Base-by-base conservation (phyloP, 2,113 vertebrate species). In the Sapayoa aenigma region DNA sequence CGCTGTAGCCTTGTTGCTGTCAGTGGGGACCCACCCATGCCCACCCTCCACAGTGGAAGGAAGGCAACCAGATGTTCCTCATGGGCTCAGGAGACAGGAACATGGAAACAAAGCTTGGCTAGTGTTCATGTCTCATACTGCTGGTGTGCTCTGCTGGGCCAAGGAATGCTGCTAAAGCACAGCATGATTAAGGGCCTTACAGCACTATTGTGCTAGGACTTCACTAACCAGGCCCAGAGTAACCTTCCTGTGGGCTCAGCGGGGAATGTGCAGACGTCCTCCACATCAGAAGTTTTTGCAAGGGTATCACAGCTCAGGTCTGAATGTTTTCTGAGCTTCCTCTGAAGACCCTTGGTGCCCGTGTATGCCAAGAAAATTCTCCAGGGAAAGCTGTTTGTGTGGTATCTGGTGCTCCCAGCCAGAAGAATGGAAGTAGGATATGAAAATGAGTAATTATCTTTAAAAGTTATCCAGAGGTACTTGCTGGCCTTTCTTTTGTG, bases 31-130 rank as follows among this genome's bases (percentile, higher is more conserved):
- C 91, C 95, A 94, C 92, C 96, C 94, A 94, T 93, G 94, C 95
- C 95, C 96, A 96, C 93, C 81, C 96, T 96, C 86, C 37, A 81
- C 74, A 87, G 6, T 35, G 78, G 69, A 59, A 90, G 92, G 84
- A 66, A 96, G 92, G 95, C 95, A 58, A 90, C 95, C 93, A 95
- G 96, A 96, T 96, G 94, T 95, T 97, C 91, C 71, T 95, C 88
- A 46, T 93, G 94, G 95, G 86, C 94, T 91, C 84, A 67, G 91
- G 95, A 96, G 92, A 89, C 95, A 71, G 94, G 69, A 95, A 89
- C 91, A 82, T 67, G 74, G 89, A 93, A 96, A 97, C 95, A 96
- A 97, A 95, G 95, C 92, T 58, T 96, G 95, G 95, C 95, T 55
- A 47, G 94, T 7, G 14, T 95, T 96, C 88, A 65, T 18, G 86